Evolutionary conservation across 2,888 invertebrate genomes (phyloP).

Genomic region (Drosophila cognata): DNA sequence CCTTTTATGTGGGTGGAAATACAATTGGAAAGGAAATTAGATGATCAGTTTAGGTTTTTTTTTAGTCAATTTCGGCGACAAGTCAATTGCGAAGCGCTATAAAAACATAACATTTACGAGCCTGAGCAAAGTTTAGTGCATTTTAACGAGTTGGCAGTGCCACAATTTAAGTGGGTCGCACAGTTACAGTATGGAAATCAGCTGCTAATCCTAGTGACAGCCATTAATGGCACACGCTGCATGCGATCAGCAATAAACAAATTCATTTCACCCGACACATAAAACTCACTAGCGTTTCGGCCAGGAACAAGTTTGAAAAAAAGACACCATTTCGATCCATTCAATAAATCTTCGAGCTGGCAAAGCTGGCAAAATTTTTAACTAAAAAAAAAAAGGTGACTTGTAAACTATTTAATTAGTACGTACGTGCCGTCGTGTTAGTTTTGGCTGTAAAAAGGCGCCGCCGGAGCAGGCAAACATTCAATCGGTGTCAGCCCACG

Average conservation of each 20-base stretch:
- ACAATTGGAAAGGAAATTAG: not conserved
- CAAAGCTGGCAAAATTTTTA: constrained; percentile 10
- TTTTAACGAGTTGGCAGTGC: constrained; percentile 50
- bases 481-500: constrained; percentile 57
- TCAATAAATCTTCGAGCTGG: constrained; percentile 51
- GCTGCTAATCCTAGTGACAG: constrained; percentile 68
- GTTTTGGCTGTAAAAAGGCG: constrained; percentile 76
- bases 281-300: constrained; percentile 39
- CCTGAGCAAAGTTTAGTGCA: constrained; percentile 28
- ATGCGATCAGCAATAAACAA: constrained; percentile 73
- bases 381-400: constrained; percentile 46
- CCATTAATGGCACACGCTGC: constrained; percentile 75
- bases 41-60: constrained; percentile 12
- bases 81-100: constrained; percentile 33
- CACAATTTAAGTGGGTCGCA: not conserved
- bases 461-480: constrained; percentile 56
- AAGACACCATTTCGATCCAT: constrained; percentile 20
- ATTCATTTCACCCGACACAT: constrained; percentile 65
- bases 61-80: constrained; percentile 16
- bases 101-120: constrained; percentile 49
- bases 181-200: constrained; percentile 25
- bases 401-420: constrained; percentile 81
- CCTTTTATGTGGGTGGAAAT: not conserved
- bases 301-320: constrained; percentile 56
- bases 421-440: constrained; percentile 69